Evolutionary conservation across 37 sponge, comb jelly and placozoan species (phyloP).

Genomic region (Oopsacas minuta): DNA sequence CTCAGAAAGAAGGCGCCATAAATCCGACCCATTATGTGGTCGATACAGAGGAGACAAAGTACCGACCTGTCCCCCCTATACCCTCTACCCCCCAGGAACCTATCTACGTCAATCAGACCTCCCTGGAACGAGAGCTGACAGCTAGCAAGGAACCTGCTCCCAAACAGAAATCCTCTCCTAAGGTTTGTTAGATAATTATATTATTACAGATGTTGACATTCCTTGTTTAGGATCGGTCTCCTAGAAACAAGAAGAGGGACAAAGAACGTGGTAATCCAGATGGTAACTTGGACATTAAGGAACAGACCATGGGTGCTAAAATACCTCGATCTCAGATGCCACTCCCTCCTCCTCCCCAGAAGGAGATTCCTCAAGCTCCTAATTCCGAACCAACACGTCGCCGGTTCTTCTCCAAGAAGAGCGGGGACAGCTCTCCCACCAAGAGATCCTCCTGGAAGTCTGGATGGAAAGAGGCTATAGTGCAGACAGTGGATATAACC

Average conservation of each 20-base stretch:
- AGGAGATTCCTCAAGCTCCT: background rate
- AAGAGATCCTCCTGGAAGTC: background rate
- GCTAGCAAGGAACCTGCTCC: background rate
- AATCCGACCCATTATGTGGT: background rate
- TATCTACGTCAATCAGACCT: slow-evolving; percentile 2
- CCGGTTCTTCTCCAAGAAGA: background rate
- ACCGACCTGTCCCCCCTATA: background rate
- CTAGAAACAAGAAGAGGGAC: background rate
- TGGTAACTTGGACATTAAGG: background rate
- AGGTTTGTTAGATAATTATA: background rate
- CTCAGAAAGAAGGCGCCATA: no score
- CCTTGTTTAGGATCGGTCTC: background rate
- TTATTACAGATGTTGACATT: background rate
- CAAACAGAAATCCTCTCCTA: background rate
- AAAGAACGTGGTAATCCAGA: background rate
- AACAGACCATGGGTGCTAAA: background rate
- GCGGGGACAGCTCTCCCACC: background rate
- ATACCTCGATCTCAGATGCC: background rate
- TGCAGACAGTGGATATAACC: background rate
- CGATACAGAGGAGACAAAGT: slow-evolving; percentile 3
- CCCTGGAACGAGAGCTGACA: background rate
- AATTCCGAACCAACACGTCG: background rate
- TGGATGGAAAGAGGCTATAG: background rate
- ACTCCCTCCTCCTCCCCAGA: background rate
- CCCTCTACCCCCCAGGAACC: background rate